Evolutionary conservation across 37 sponge, comb jelly and placozoan genomes (phyloP), one percentile per base, ranked within the genome.

Genomic region (Ephydatia muelleri): DNA sequence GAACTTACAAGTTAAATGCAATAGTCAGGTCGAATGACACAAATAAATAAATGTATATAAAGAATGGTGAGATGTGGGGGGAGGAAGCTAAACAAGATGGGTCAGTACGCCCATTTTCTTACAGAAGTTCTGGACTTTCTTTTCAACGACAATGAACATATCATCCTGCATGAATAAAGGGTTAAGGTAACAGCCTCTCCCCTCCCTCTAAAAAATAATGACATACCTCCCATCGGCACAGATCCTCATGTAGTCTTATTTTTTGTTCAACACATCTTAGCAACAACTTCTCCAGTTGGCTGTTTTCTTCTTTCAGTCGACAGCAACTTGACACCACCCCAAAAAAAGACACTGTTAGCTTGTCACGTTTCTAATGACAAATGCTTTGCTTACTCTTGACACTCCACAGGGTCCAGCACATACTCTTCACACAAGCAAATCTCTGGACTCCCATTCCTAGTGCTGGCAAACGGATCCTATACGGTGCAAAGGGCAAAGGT

Each of bases 211-310:
- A 0, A 37, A 0, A 16, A 28, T 9, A 27, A 21, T 26, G 33
- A 27, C 79, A 2, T 77, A 92, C 93, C 89, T 92, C 78, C 89
- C 89, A 92, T 12, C 37, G 72, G 14, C 85, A 85, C 29, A 92
- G 16, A 33, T 88, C 79, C 49, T 85, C 73, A 33, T 87, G 85
- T 22, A 92, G 70, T 29, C 66, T 78, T 33, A 85, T 47, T 78
- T 92, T 92, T 49, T 92, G 93, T 57, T 86, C 27, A 13, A 85
- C 84, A 67, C 80, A 79, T 34, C 48, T 39, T 39, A 83, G 48
- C 39, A 92, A 43, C 57, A 57, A 19, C 1, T 57, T 57, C 57
- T 57, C 57, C 9, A 57, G 57, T 11, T 16, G 6, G 16, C 16
- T 14, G 57, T 16, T 57, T 11, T 57, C 0, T 11, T 57, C 16